Base-by-base conservation (phyloP, 2,113 vertebrate genomes). In the Macroglossus sobrinus region DNA sequence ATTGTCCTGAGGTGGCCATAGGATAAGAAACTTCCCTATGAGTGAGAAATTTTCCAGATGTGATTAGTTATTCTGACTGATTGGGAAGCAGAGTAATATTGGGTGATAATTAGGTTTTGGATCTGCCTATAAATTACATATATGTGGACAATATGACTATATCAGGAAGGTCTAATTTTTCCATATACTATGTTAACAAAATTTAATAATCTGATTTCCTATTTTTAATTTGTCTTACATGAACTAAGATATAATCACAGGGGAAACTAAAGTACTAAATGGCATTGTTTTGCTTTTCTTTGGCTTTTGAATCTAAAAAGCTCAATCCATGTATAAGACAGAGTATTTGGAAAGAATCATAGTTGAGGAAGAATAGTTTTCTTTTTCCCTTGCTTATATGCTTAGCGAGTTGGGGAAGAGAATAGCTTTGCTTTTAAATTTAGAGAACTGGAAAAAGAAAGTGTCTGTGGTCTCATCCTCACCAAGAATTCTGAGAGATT, bases 1-100 rank as follows among this genome's bases (percentile, higher is more conserved):
- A 21, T 12, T 80, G 13, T 53, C 24, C 7, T 16, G 2, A 10
- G 13, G 0, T 0, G 21, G 19, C 10, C 14, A 19, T 19, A 0
- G 9, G 3, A 40, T 33, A 64, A 68, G 21, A 61, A 57, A 61
- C 45, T 14, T n/a, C 2, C 16, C 1, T 14, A 22, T 15, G 11
- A 43, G 10, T 90, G 12, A 84, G 35, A 47, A 18, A 11, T 33
- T 90, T 95, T 72, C 3, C 28, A 88, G 11, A 53, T 45, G 19
- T 47, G 2, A 72, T 24, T 85, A 11, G 1, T 22, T 64, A 5
- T 76, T 89, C 18, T 86, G 19, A 89, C 86, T 50, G 22, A 47
- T 76, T 6, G 40, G 13, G 33, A 47, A 47, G 18, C 1, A 89
- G 21, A 28, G 72, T 14, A 82, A 63, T 50, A 71, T 64, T 57